Evolutionary conservation across 1,140 invertebrate species (phyloP).

Genomic region (Adoxophyes honmai): DNA sequence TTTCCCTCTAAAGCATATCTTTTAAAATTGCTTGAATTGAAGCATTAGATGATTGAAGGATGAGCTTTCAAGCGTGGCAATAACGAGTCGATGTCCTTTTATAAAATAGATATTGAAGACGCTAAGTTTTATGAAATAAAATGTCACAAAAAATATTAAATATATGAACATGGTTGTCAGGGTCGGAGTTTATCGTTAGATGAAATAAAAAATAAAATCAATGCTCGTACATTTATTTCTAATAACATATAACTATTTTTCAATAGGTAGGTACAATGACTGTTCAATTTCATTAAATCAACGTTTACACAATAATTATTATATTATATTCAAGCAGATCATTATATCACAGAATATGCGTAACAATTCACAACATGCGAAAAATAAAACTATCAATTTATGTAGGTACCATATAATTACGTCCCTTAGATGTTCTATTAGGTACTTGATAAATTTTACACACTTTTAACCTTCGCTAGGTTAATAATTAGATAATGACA

Average conservation of each 20-base stretch:
- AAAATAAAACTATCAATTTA: conserved; percentile 27
- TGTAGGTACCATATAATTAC: background rate
- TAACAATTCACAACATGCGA: conserved; percentile 61
- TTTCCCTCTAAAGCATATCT: too few species aligned
- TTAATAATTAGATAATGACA: too few species aligned
- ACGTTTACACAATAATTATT: conserved; percentile 33
- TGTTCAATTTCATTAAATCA: conserved; percentile 22
- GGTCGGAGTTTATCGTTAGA: too few species aligned
- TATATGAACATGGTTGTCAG: too few species aligned
- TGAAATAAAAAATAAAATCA: conserved; percentile 11
- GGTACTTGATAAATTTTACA: background rate
- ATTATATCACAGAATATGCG: conserved; percentile 63
- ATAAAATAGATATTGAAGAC: too few species aligned
- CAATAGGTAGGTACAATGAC: conserved; percentile 20
- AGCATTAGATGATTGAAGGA: too few species aligned
- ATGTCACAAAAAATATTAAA: too few species aligned
- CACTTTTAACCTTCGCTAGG: too few species aligned
- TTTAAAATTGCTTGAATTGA: too few species aligned
- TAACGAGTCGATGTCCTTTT: too few species aligned
- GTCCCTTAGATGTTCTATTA: background rate
- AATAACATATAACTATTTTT: conserved; percentile 34
- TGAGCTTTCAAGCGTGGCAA: too few species aligned
- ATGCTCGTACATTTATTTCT: conserved; percentile 47
- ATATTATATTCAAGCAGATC: conserved; percentile 54
- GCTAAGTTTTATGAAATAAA: too few species aligned